Base-by-base conservation (phyloP, 92 coral and sea anemone species). In the Meandrina meandrites region DNA sequence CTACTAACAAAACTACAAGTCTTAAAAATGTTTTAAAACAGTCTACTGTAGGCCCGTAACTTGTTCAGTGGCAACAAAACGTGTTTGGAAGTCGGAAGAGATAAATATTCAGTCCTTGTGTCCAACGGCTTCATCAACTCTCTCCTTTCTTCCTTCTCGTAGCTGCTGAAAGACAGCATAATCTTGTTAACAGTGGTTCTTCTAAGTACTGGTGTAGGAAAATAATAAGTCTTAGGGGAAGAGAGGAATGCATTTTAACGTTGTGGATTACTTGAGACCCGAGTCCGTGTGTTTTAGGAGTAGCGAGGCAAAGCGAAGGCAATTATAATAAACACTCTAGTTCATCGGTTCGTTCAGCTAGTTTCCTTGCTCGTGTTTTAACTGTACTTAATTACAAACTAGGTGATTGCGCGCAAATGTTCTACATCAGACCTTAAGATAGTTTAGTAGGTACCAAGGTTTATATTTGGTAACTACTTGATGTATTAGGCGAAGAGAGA, bases 61-160 rank as follows among this genome's bases (percentile, higher is more conserved):
- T 9, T 50, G 54, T 50, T 32, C 31, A 16, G 24, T 19, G 22
- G 13, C 3, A 71, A 3, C 24, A 36, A 34, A 36, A 73, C 27
- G 16, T 24, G 68, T 8, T 1, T 34, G 9, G 1, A 17, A 11
- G 77, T 73, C 24, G 16, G 35, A 36, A 73, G 77, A 73, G 77
- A 37, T 73, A 36, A 71, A 73, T 35, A 24, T 19, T 73, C 77
- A 3, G 77, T 73, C 28, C 48, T 40, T 73, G 48, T 71, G 9
- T 36, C 48, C 77, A 37, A 73, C 51, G 27, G 3, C 77, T 36
- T 73, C 77, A 73, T 73, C 28, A 68, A 68, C 76, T 35, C 76
- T 73, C 77, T 73, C 22, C 48, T 19, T 71, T 8, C 48, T 34
- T 32, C 24, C 11, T 19, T 19, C 1, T 21, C 27, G 16, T 18